Conservation (phyloP, 2,113 vertebrate species). For the Melanerpes aurifrons region DNA sequence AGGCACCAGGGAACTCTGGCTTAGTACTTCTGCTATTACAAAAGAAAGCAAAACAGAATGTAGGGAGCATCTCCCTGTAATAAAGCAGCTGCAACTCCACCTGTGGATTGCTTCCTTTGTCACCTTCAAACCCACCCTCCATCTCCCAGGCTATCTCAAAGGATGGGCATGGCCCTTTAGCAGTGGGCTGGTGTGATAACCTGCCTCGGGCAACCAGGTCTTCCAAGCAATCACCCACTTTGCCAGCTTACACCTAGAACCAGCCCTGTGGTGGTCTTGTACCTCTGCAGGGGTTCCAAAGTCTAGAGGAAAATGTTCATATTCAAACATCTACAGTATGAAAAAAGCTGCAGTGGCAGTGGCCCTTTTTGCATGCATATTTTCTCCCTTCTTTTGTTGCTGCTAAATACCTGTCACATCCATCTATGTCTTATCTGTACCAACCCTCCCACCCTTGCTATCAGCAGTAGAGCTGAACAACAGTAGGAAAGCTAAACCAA, state of each 20-base stretch:
- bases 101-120: not conserved
- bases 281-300: not conserved
- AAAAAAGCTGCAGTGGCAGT: not conserved
- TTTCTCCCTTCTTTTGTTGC: not conserved
- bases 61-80: not conserved
- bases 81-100: not conserved
- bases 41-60: not conserved
- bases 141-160: not conserved
- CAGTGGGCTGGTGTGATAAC: not conserved
- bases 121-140: not conserved
- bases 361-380: not conserved
- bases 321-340: not conserved
- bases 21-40: not conserved
- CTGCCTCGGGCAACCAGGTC: not conserved
- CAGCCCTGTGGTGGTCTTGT: not conserved
- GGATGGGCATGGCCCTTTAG: not conserved
- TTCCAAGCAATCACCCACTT: not conserved
- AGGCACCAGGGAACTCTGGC: not conserved
- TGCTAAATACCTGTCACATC: not conserved
- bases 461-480: not conserved
- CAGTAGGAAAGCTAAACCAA: not conserved
- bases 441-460: not conserved
- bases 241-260: not conserved
- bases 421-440: not conserved
- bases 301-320: not conserved